Evolutionary conservation across 2,888 invertebrate genomes (phyloP), one percentile per base, ranked within the genome.

Genomic region (Tenthredo notha): DNA sequence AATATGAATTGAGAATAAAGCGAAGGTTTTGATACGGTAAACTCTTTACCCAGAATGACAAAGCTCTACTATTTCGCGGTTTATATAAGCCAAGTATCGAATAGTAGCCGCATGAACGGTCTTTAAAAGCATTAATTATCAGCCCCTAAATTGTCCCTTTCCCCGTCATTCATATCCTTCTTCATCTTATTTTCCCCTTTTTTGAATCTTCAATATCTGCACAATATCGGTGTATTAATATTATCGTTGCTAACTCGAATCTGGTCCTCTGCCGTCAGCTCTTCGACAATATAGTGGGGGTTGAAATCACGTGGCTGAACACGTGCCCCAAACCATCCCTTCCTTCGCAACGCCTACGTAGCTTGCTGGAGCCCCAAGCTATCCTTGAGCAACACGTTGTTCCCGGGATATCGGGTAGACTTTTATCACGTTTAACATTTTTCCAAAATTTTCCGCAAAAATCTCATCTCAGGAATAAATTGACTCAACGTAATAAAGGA

Each of bases 281-380:
- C 54, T 5, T 1, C 54, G 54, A 33, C 54, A 9, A 25, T 33
- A 40, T 80, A 37, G 58, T 50, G 9, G 37, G 61, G 80, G 80
- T 9, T 37, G 40, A 61, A 61, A 21, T 80, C 78, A 80, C 78
- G 78, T 80, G 78, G 78, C 78, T 9, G n/a, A 21, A 80, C 37
- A 61, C 78, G 78, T 58, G 78, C 61, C 21, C 21, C 12, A 25
- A 29, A 61, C 37, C 78, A 77, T 80, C 78, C 78, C 61, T 80
- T 61, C 78, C 15, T 29, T 77, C 6, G n/a, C 21, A 43, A 74
- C 74, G 21, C 74, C 25, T 43, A 74, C 74, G 74, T 74, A n/a
- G 74, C 25, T 21, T 21, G 1, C 43, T 5, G 25, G 43, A 74
- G 21, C 74, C 43, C n/a, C n/a, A 21, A 74, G 74, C 21, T 47